Conservation (phyloP, 1,140 invertebrate species). For the Sycophila sp. region DNA sequence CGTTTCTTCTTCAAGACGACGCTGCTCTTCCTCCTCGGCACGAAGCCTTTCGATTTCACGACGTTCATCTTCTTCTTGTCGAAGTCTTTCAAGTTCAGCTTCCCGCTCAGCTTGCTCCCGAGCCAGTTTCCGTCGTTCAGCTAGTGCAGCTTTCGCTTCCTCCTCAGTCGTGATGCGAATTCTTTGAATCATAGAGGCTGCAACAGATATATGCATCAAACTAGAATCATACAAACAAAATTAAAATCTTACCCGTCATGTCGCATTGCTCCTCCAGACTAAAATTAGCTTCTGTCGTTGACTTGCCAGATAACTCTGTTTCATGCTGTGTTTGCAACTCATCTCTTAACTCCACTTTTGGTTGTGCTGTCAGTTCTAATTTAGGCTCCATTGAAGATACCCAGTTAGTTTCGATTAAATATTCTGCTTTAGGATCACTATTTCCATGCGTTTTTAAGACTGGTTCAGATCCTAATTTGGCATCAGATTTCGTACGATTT, state of each 20-base stretch:
- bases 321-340: too few species aligned
- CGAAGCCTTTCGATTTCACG: slow-evolving; percentile 78
- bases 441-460: too few species aligned
- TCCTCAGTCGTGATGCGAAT: slow-evolving; percentile 85
- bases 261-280: slow-evolving; percentile 55
- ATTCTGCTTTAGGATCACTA: too few species aligned
- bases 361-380: neutral
- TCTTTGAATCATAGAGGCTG: slow-evolving; percentile 79
- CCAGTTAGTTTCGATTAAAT: too few species aligned
- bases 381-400: neutral
- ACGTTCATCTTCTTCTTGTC: slow-evolving; percentile 78
- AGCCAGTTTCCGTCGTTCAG: slow-evolving; percentile 83
- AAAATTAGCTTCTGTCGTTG: slow-evolving; percentile 26
- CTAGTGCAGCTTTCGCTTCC: slow-evolving; percentile 88
- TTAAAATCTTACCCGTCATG: slow-evolving; percentile 60
- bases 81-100: slow-evolving; percentile 82
- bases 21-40: slow-evolving; percentile 84
- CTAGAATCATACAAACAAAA: neutral
- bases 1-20: slow-evolving; percentile 80
- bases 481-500: too few species aligned
- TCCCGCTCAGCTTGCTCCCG: slow-evolving; percentile 87
- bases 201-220: slow-evolving; percentile 2
- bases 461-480: too few species aligned
- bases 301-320: slow-evolving; percentile 53
- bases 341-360: neutral